Evolutionary conservation across 2,888 invertebrate species (phyloP).

Genomic region (Cylloceria caligata): DNA sequence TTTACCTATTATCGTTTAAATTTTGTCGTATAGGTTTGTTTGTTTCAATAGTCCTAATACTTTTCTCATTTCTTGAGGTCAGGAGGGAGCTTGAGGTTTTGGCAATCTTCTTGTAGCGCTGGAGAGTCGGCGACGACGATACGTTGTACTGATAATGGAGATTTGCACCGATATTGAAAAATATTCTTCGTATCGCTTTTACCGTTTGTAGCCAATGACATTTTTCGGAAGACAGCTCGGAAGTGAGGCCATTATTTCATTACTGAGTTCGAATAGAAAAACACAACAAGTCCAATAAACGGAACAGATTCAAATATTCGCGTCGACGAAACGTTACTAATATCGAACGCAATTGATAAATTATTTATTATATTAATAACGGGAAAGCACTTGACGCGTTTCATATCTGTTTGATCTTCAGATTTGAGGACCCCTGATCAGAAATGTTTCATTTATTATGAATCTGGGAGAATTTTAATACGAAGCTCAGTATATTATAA

Average conservation of each 20-base stretch:
- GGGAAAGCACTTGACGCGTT: not conserved
- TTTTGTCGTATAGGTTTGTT: too few relatives aligned
- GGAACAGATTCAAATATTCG: conserved; percentile 9
- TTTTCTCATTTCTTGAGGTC: too few relatives aligned
- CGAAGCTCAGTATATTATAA: not conserved
- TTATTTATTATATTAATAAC: not conserved
- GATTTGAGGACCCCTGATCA: too few relatives aligned
- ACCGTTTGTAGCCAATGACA: not conserved
- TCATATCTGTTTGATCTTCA: not conserved
- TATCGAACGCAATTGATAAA: not conserved
- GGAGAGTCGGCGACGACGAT: too few relatives aligned
- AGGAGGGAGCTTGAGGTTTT: too few relatives aligned
- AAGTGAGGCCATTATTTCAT: conserved; percentile 8
- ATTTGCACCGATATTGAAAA: too few relatives aligned
- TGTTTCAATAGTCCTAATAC: too few relatives aligned
- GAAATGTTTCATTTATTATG: not conserved
- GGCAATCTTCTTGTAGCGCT: too few relatives aligned
- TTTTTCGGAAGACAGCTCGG: not conserved
- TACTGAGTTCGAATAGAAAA: not conserved
- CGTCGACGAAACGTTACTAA: not conserved
- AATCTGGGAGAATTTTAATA: not conserved
- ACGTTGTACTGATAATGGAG: too few relatives aligned
- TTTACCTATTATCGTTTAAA: too few relatives aligned
- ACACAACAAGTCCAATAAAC: not conserved
- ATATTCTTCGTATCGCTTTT: not conserved